Evolutionary conservation across 2,797 vertebrate species (phyloP).

Genomic region (Fringilla coelebs): DNA sequence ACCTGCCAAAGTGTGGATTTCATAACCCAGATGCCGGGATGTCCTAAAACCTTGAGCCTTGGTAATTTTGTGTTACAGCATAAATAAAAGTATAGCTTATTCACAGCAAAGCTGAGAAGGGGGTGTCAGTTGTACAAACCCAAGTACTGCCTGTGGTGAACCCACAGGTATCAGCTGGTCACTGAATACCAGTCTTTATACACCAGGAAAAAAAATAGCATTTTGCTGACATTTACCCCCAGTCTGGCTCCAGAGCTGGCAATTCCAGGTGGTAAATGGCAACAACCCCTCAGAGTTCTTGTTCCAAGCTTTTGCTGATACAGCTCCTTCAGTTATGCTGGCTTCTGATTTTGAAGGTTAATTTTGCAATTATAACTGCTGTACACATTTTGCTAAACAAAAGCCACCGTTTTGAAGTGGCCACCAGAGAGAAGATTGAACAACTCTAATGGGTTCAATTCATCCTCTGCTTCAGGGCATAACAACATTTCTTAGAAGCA

Average conservation of each 20-base stretch:
- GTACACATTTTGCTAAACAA: neutral
- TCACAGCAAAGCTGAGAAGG: neutral
- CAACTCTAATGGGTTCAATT: slow-evolving; percentile 12
- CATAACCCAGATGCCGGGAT: neutral
- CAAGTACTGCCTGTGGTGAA: neutral
- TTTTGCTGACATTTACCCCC: neutral
- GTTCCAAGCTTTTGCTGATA: neutral
- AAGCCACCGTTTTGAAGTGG: slow-evolving; percentile 25
- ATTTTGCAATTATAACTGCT: slow-evolving; percentile 35
- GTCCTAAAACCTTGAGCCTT: neutral
- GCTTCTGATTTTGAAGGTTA: slow-evolving; percentile 46
- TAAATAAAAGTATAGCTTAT: neutral
- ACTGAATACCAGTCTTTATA: neutral
- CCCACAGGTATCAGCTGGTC: neutral
- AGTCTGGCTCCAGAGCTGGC: neutral
- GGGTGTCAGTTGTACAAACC: neutral
- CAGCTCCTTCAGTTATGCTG: neutral
- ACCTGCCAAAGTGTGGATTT: neutral
- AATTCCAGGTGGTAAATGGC: neutral
- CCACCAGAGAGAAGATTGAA: slow-evolving; percentile 8
- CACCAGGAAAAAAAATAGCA: neutral
- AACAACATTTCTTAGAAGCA: slow-evolving; percentile 5
- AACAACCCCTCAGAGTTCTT: neutral
- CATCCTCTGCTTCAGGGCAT: slow-evolving; percentile 42
- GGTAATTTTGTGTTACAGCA: neutral